Conservation (phyloP, 1,140 invertebrate species). For the Papilio polyxenes region DNA sequence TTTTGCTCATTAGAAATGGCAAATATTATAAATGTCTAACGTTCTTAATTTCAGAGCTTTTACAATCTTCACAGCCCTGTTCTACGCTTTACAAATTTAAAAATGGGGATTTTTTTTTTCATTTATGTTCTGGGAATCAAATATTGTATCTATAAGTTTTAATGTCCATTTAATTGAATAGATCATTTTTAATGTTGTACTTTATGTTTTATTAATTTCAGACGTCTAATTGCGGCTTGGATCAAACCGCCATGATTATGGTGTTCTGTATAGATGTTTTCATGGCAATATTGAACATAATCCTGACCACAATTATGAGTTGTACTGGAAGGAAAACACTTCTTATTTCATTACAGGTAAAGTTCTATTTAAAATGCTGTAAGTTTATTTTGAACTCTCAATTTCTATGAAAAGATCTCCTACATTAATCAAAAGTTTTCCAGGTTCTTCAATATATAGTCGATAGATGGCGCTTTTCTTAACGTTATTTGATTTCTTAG, state of each 20-base stretch:
- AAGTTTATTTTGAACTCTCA: too few species aligned
- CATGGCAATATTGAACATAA: slow-evolving; percentile 52
- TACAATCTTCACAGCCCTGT: too few species aligned
- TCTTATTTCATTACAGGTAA: slow-evolving; percentile 64
- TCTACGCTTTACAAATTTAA: too few species aligned
- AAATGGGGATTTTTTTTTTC: too few species aligned
- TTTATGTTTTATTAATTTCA: slow-evolving; percentile 37
- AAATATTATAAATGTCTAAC: too few species aligned
- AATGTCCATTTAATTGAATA: too few species aligned
- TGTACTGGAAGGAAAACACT: slow-evolving; percentile 56
- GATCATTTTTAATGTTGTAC: too few species aligned
- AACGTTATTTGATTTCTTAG: neutral
- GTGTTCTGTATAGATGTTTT: slow-evolving; percentile 56
- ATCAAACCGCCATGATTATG: slow-evolving; percentile 60
- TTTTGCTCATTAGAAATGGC: neutral
- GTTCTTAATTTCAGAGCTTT: too few species aligned
- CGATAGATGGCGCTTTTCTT: neutral
- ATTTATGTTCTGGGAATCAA: too few species aligned
- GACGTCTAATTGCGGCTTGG: slow-evolving; percentile 53
- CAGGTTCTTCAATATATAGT: neutral
- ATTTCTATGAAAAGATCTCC: too few species aligned
- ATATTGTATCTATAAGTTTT: too few species aligned
- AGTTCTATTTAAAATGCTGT: neutral
- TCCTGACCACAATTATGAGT: slow-evolving; percentile 53
- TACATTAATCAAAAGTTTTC: neutral